Base-by-base conservation (phyloP, 1,140 invertebrate species). In the Plodia interpunctella region DNA sequence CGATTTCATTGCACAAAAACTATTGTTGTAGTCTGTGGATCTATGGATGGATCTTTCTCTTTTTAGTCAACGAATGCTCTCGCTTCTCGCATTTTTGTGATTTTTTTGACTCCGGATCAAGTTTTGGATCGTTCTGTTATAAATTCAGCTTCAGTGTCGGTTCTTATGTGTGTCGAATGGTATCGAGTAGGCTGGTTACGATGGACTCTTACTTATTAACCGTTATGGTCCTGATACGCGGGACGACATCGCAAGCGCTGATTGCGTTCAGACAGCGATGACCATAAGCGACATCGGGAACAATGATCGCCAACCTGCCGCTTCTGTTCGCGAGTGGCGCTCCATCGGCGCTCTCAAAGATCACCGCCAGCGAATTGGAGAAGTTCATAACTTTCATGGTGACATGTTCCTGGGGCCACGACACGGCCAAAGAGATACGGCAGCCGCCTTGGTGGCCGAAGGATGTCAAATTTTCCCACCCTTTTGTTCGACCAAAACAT, bases 361-460 rank as follows among this genome's bases (percentile, higher is more conserved):
- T 94, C 52, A 91, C 90, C 25, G 78, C 92, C 70, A 74, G 74
- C 28, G 91, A 94, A 70, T 74, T 94, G 64, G 93, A 94, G 86
- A 91, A 91, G 57, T 94, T 94, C 75, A 92, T 94, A 73, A 92
- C 93, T 59, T 94, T 94, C 72, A 93, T 94, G 93, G 92, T 94
- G 55, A 92, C 93, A 74, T 94, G 94, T 90, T 94, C 94, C 30
- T 91, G 92, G 84, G 93, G 93, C 19, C 91, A 94, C 65, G 90
- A 92, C 61, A 91, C 90, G 3, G 89, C 86, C 21, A 92, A 91
- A 62, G 89, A 91, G 55, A 91, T 93, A 54, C 87, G 89, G 35
- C 78, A 83, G 62, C 93, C 93, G 11, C 90, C 91, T 53, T 94
- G 94, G 94, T 94, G 94, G 94, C 93, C 93, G 9, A 88, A 91